These are phyloP conservation scores for Cyanoliseus patagonus DNA, from an alignment of 2,113 vertebrate genomes.

Conservation along the genomic window DNA sequence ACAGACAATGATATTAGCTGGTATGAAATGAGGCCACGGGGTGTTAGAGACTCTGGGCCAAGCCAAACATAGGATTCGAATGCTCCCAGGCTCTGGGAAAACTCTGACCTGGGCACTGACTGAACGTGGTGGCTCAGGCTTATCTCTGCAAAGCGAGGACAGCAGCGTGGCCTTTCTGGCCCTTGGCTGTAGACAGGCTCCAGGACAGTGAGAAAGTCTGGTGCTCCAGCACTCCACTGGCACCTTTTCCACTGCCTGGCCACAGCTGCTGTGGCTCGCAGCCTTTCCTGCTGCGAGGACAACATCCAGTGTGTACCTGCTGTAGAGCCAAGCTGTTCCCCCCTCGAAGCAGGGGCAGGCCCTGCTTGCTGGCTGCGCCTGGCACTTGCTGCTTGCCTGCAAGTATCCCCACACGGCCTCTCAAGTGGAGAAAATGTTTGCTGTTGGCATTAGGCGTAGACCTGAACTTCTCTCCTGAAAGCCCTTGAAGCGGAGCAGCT, in stretches of 20 bases:
- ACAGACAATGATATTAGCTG: neutral
- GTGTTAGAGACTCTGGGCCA: neutral
- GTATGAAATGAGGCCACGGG: neutral
- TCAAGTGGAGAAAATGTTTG: neutral
- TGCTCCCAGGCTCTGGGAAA: neutral
- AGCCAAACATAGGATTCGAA: neutral
- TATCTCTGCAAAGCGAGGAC: neutral
- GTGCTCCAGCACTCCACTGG: neutral
- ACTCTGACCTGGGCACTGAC: neutral
- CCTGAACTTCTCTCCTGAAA: neutral
- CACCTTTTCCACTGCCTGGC: neutral
- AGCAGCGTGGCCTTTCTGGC: neutral
- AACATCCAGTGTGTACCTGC: fast-evolving
- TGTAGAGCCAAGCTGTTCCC: neutral
- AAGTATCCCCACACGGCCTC: neutral
- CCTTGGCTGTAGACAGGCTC: neutral
- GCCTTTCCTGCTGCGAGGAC: neutral
- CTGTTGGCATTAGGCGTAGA: neutral
- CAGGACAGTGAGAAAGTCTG: neutral
- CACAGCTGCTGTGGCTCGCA: neutral
- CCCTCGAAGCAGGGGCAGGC: neutral
- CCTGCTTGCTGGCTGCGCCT: neutral
- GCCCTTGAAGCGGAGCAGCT: neutral
- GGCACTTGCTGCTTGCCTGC: neutral
- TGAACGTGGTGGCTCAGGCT: neutral